Percentiles rank a stretch among this genome's conserved stretches.
Evolutionary conservation across 2,888 invertebrate genomes (phyloP).

Genomic region (Cheiracanthium punctorium): DNA sequence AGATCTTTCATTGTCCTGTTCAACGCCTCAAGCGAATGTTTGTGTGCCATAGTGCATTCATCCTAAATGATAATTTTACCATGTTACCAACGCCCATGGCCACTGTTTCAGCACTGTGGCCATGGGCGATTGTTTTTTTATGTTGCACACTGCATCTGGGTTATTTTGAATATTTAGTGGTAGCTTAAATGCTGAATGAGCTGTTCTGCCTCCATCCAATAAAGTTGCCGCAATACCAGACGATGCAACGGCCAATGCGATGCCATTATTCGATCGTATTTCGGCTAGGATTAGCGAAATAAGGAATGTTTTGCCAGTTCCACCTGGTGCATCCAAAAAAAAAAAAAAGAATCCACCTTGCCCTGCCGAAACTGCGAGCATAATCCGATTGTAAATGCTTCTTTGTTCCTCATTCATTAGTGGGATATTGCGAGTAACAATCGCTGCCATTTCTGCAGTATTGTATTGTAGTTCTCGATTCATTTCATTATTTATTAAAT

Average conservation of each 20-base stretch:
- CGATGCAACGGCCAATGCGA: conserved; percentile 75
- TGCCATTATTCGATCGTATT: neutral
- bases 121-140: conserved; percentile 23
- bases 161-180: conserved; percentile 73
- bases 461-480: no score
- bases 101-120: conserved; percentile 22
- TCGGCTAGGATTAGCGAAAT: neutral
- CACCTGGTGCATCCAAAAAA: conserved; percentile 76
- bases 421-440: neutral
- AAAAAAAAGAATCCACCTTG: conserved; percentile 61
- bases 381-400: conserved; percentile 4
- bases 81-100: no score
- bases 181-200: conserved; percentile 76
- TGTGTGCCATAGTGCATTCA: no score
- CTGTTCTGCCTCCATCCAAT: conserved; percentile 76
- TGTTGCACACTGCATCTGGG: conserved; percentile 11
- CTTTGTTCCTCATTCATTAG: neutral
- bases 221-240: conserved; percentile 74
- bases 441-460: neutral
- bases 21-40: no score
- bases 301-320: conserved; percentile 73
- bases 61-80: no score
- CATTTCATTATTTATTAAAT: no score
- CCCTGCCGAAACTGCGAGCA: neutral
- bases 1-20: no score